Conservation (phyloP, 2,888 invertebrate species). For the Rutpela maculata region DNA sequence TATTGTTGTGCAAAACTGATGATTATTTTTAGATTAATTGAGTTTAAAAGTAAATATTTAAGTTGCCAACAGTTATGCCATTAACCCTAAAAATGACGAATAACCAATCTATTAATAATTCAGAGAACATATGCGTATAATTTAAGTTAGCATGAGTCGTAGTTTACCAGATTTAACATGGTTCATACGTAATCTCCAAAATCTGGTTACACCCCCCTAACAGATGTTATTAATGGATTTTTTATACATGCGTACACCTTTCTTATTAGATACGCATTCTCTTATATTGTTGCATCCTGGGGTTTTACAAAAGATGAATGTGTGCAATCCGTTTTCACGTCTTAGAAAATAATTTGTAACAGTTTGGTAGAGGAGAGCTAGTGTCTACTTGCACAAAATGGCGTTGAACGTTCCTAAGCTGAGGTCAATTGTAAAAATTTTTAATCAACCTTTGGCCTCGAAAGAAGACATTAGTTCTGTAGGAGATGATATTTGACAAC, state of each 20-base stretch:
- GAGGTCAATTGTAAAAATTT: too few species aligned
- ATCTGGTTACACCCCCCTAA: conserved; percentile 11
- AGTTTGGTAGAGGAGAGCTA: too few species aligned
- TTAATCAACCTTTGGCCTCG: too few species aligned
- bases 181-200: not conserved
- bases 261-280: conserved; percentile 2
- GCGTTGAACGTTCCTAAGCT: too few species aligned
- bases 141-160: not conserved
- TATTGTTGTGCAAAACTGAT: too few species aligned
- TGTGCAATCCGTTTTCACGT: too few species aligned
- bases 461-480: too few species aligned
- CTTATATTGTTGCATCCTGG: not conserved
- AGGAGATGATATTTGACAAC: too few species aligned
- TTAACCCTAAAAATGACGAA: not conserved
- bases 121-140: not conserved
- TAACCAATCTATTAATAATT: not conserved
- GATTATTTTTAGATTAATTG: not conserved
- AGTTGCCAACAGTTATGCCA: not conserved
- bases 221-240: conserved; percentile 20
- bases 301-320: not conserved
- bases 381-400: too few species aligned
- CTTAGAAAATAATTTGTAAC: too few species aligned
- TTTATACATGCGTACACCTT: conserved; percentile 12
- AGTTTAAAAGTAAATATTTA: not conserved
- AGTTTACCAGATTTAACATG: not conserved